Evolutionary conservation across 1,140 invertebrate species (phyloP).

Genomic region (Bombyx mandarina): DNA sequence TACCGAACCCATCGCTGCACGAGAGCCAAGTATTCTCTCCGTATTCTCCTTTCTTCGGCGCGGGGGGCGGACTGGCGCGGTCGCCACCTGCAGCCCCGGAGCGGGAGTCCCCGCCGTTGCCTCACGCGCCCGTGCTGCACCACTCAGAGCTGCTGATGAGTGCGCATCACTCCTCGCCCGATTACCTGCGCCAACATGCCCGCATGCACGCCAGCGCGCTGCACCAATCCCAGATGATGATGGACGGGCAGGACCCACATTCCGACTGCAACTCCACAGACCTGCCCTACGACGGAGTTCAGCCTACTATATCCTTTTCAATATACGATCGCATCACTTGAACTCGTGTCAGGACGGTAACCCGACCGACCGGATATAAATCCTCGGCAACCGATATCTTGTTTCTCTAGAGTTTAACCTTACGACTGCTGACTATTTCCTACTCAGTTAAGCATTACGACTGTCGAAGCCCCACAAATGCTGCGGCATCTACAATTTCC

Average conservation of each 20-base stretch:
- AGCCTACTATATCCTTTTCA: constrained; percentile 96
- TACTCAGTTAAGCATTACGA: constrained; percentile 60
- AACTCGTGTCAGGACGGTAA: constrained; percentile 15
- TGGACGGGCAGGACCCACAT: constrained; percentile 86
- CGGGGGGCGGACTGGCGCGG: constrained; percentile 71
- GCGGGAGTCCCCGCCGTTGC: constrained; percentile 83
- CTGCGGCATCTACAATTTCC: constrained; percentile 63
- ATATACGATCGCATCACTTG: constrained; percentile 29
- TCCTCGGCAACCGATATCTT: constrained; percentile 53
- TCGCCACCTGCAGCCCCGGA: constrained; percentile 77
- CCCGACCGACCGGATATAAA: constrained; percentile 16
- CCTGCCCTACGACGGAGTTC: constrained; percentile 89
- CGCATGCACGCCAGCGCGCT: constrained; percentile 66
- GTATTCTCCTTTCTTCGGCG: constrained; percentile 87
- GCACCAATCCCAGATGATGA: constrained; percentile 71
- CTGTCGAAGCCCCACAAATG: constrained; percentile 58
- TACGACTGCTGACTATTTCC: constrained; percentile 61
- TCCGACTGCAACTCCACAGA: constrained; percentile 91
- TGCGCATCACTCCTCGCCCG: constrained; percentile 81
- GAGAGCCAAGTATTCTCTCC: constrained; percentile 95
- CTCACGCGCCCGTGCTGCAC: constrained; percentile 83
- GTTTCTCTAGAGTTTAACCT: constrained; percentile 69
- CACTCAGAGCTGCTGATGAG: constrained; percentile 85
- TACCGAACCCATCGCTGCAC: constrained; percentile 95
- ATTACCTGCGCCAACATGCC: constrained; percentile 74